Evolutionary conservation across 2,113 vertebrate genomes (phyloP).

Genomic region (Lonchura striata): DNA sequence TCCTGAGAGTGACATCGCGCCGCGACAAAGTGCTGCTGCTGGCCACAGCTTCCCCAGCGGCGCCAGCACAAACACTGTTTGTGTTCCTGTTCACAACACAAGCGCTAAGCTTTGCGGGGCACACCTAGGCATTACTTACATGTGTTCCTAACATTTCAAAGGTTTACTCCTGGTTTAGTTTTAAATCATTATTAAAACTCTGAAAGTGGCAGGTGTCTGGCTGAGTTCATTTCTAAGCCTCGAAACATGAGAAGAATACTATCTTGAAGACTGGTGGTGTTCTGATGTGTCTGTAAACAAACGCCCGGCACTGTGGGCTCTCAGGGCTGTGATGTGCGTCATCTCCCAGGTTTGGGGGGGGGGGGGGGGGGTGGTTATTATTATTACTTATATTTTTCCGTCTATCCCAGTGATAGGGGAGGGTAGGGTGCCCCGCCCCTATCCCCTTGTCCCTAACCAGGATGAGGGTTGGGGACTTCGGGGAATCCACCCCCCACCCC

Average conservation of each 20-base stretch:
- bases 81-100: not conserved
- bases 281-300: rapidly evolving
- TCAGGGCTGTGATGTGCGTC: rapidly evolving
- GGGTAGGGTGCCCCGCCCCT: not conserved
- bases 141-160: not conserved
- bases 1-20: not conserved
- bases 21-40: rapidly evolving
- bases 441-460: not conserved
- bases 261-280: rapidly evolving
- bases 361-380: rapidly evolving
- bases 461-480: not conserved
- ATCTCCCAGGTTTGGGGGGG: rapidly evolving
- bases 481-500: no score
- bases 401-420: not conserved
- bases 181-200: not conserved
- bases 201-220: not conserved
- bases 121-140: rapidly evolving
- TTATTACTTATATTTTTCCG: not conserved
- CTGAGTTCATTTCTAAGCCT: not conserved
- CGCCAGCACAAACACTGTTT: not conserved
- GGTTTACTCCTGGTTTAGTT: not conserved
- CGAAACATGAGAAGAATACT: rapidly evolving
- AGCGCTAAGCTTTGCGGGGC: rapidly evolving
- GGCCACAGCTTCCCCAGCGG: not conserved
- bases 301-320: rapidly evolving